A percentile compares a stretch with the other conserved stretches of the same genome.
Evolutionary conservation across 2,113 vertebrate genomes (phyloP).

Genomic region (Dermatemys mawii): DNA sequence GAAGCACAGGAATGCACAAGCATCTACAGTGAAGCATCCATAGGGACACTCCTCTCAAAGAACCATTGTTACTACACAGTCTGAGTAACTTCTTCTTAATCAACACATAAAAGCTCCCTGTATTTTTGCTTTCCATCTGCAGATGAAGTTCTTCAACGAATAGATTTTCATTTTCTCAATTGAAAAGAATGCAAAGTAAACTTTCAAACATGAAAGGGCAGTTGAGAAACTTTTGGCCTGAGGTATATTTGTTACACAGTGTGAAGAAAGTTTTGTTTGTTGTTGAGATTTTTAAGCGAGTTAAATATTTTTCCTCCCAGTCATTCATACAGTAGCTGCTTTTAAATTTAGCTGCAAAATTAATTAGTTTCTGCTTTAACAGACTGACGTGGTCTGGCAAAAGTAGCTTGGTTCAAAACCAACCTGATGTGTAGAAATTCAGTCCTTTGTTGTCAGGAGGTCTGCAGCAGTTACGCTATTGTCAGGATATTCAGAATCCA

Average conservation of each 20-base stretch:
- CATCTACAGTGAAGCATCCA: too few species aligned
- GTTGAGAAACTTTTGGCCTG: constrained; percentile 36
- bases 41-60: too few species aligned
- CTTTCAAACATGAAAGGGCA: constrained; percentile 28
- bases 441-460: neutral
- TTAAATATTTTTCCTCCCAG: neutral
- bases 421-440: neutral
- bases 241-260: neutral
- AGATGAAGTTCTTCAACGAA: constrained; percentile 1
- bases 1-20: too few species aligned
- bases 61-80: too few species aligned
- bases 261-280: neutral
- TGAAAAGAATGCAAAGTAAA: constrained; percentile 30
- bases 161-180: constrained; percentile 12
- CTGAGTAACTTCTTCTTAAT: neutral
- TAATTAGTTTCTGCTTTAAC: constrained; percentile 15
- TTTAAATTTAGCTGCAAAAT: neutral
- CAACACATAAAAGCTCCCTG: neutral
- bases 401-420: neutral
- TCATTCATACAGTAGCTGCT: neutral
- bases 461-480: neutral
- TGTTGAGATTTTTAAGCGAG: neutral
- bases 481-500: neutral
- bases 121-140: neutral
- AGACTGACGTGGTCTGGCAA: neutral